Conservation (phyloP, 1,140 invertebrate genomes). For the Ptiloglossa arizonensis region DNA sequence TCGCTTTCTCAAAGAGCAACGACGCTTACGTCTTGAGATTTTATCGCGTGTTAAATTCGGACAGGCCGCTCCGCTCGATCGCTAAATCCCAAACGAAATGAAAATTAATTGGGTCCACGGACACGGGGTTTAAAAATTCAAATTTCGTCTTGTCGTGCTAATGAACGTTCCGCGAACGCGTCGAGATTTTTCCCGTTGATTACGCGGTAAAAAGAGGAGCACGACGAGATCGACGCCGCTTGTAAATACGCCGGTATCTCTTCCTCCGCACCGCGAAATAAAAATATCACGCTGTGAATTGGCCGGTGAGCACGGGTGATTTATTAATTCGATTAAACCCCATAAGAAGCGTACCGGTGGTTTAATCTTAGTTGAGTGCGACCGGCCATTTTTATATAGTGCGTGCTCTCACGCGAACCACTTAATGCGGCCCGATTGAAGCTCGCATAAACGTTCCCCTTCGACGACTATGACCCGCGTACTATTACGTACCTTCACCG, state of each 20-base stretch:
- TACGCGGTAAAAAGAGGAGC: neutral
- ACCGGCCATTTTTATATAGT: slow-evolving; percentile 73
- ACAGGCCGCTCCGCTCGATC: neutral
- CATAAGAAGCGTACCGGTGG: slow-evolving; percentile 67
- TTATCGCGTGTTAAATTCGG: neutral
- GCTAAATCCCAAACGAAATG: neutral
- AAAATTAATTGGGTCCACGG: neutral
- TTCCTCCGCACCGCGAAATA: slow-evolving; percentile 49
- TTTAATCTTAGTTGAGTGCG: slow-evolving; percentile 73
- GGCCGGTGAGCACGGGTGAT: slow-evolving; percentile 63
- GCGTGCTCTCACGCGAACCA: slow-evolving; percentile 70
- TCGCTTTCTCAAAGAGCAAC: neutral
- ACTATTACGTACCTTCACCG: slow-evolving; percentile 15
- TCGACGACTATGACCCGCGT: slow-evolving; percentile 35
- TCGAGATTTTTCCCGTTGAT: slow-evolving; percentile 7
- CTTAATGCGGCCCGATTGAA: slow-evolving; percentile 62
- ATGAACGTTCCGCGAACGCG: neutral
- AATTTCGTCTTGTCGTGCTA: neutral
- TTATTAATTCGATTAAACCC: slow-evolving; percentile 78
- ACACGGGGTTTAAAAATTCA: neutral
- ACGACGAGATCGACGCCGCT: neutral
- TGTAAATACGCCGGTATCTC: slow-evolving; percentile 34
- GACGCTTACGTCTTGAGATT: neutral
- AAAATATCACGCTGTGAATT: slow-evolving; percentile 74
- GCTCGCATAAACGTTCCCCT: slow-evolving; percentile 49